Evolutionary conservation across 1,140 invertebrate genomes (phyloP), one percentile per base, ranked within the genome.

Genomic region (Dendroctonus ponderosae): DNA sequence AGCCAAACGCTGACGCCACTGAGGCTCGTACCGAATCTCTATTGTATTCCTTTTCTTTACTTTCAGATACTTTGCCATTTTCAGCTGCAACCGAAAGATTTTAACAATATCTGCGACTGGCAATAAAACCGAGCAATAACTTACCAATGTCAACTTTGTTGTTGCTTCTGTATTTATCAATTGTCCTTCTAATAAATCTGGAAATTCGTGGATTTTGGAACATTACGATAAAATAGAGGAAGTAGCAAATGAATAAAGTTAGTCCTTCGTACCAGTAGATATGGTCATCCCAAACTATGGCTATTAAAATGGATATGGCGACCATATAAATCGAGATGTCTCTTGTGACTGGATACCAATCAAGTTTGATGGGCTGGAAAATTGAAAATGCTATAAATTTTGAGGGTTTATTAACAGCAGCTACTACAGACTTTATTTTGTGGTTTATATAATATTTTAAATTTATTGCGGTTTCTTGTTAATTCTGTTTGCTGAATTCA

Each of bases 301-400:
- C 71, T 1, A 94, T 85, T 43, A 97, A 77, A 5, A 89, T 82
- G 4, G 83, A 79, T 0, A 96, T 87, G 15, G 93, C 90, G 6
- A 93, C 74, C 6, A 87, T 84, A 74, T 96, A 97, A 61, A 93
- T 90, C 7, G 89, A 74, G 62, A 89, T 91, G 75, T 97, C 94
- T 70, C 95, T 81, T 0, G 91, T 87, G 15, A 97, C 84, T 3
- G 94, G 92, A 83, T 88, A 89, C 83, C 88, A 89, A 73, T 94
- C 88, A 37, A 96, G 81, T 70, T 86, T 79, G n/a, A 96, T 89
- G 0, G 87, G 87, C 93, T 95, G 77, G 6, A 82, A 57, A 26
- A 15, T 42, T 37, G 51, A n/a, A 44, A 43, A 15, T 54, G 26
- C 40, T 48, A 51, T 62, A 43, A 12, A 41, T 37, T 52, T 6